Conservation (phyloP, 92 coral and sea anemone species). For the Bergia sp. region DNA sequence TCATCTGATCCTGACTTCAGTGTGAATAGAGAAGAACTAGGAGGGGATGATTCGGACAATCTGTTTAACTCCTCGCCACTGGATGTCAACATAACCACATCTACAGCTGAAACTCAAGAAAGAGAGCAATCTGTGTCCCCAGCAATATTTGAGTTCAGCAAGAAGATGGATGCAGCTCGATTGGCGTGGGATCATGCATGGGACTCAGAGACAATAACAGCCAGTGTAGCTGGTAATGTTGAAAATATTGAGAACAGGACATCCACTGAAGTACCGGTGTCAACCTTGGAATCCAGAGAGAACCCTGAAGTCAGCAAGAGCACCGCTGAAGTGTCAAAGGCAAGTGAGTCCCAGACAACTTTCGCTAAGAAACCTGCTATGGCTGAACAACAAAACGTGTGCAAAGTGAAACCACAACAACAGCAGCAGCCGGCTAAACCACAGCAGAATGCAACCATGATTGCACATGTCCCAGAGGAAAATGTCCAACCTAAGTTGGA, state of each 20-base stretch:
- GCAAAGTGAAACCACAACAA: constrained; percentile 97
- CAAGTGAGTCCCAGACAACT: constrained; percentile 68
- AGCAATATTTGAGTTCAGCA: constrained; percentile 65
- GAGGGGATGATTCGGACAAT: constrained; percentile 67
- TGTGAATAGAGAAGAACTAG: constrained; percentile 56
- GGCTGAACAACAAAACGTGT: constrained; percentile 93
- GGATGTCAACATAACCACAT: constrained; percentile 69
- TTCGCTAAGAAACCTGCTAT: constrained; percentile 76
- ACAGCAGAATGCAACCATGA: constrained; percentile 67
- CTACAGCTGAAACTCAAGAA: constrained; percentile 67
- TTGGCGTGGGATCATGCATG: constrained; percentile 83
- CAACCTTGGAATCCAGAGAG: constrained; percentile 58
- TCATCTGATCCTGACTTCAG: constrained; percentile 75
- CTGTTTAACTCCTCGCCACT: constrained; percentile 68
- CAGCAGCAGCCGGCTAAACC: constrained; percentile 89
- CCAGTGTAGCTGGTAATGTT: constrained; percentile 55
- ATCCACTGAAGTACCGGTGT: constrained; percentile 57
- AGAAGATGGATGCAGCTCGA: constrained; percentile 84
- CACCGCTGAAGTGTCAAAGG: constrained; percentile 70
- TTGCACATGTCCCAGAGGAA: constrained; percentile 66
- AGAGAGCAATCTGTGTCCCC: constrained; percentile 85
- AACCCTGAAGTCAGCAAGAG: constrained; percentile 65
- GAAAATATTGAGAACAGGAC: constrained; percentile 54
- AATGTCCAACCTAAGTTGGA: constrained; percentile 65
- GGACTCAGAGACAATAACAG: constrained; percentile 58